Evolutionary conservation across 2,797 vertebrate species (phyloP).

Genomic region (Microctenopoma steveboyesi): DNA sequence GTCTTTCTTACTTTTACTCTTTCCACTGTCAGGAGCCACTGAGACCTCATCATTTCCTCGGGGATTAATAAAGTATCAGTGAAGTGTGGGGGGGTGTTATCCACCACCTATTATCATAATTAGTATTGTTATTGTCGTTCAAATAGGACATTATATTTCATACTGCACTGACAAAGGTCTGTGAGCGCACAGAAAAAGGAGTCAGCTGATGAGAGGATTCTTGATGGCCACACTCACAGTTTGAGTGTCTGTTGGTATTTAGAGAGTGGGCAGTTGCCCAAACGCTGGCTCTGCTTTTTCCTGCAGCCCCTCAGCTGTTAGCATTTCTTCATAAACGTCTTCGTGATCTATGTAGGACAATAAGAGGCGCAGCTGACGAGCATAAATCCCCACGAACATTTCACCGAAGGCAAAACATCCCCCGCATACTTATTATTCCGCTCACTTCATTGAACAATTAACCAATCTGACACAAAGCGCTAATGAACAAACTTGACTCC

Average conservation of each 20-base stretch:
- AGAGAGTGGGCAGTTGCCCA: constrained; percentile 43
- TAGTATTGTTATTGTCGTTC: neutral
- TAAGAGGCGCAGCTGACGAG: constrained; percentile 49
- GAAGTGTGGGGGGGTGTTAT: neutral
- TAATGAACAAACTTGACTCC: constrained; percentile 68
- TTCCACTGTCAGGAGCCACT: too few species aligned
- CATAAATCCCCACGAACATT: constrained; percentile 52
- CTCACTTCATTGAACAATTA: constrained; percentile 74
- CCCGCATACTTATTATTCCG: constrained; percentile 61
- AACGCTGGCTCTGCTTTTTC: constrained; percentile 39
- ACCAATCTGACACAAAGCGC: constrained; percentile 70
- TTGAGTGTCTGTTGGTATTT: constrained; percentile 48
- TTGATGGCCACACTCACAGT: constrained; percentile 32
- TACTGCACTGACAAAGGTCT: constrained; percentile 9
- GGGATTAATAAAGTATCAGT: neutral
- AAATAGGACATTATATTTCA: neutral
- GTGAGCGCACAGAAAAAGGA: constrained; percentile 9
- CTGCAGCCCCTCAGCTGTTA: constrained; percentile 45
- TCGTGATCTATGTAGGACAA: constrained; percentile 43
- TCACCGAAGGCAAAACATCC: constrained; percentile 58
- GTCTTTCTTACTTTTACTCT: too few species aligned
- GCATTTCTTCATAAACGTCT: constrained; percentile 18
- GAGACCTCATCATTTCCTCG: too few species aligned
- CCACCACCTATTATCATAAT: neutral
- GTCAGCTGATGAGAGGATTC: constrained; percentile 17